Percentiles rank a stretch among this genome's conserved stretches.
phyloP scores from a whole-genome alignment of 2,888 invertebrate species.

The Amiota mariae region DNA sequence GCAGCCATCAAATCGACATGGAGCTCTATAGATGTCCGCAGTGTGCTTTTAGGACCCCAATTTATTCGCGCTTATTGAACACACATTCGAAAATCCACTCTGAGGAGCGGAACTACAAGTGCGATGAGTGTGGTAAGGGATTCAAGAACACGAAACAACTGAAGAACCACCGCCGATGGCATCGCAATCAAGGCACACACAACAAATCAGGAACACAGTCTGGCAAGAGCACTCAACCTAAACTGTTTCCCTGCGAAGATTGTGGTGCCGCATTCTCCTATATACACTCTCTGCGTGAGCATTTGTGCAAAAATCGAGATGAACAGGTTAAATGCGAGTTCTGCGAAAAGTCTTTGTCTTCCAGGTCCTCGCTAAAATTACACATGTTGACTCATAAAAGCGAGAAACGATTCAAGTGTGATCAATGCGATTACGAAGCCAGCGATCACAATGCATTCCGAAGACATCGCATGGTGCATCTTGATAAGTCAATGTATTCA shows the following conservation, averaged over 20 bases:
- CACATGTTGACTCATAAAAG: conserved; percentile 74
- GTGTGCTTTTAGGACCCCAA: conserved; percentile 83
- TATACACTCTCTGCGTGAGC: conserved; percentile 74
- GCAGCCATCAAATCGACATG: conserved; percentile 83
- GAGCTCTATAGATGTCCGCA: conserved; percentile 85
- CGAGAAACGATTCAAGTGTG: conserved; percentile 80
- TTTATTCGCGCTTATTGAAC: conserved; percentile 81
- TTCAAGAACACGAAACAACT: conserved; percentile 88
- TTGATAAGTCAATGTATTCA: conserved; percentile 83
- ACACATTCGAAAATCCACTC: conserved; percentile 85
- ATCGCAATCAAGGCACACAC: conserved; percentile 73
- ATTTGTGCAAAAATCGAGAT: conserved; percentile 75
- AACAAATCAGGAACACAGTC: background rate
- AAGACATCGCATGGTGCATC: conserved; percentile 83
- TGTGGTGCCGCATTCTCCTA: conserved; percentile 70
- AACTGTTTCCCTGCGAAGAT: conserved; percentile 72
- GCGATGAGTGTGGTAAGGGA: conserved; percentile 81
- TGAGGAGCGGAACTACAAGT: conserved; percentile 77
- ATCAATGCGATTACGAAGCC: conserved; percentile 81
- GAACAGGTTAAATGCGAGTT: conserved; percentile 75
- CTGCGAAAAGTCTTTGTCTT: conserved; percentile 63
- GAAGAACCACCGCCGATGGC: conserved; percentile 82
- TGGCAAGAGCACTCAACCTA: background rate
- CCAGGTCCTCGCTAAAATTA: conserved; percentile 75
- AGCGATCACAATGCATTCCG: conserved; percentile 88